phyloP scores from a whole-genome alignment of 1,140 invertebrate species.

The Papilio machaon region DNA sequence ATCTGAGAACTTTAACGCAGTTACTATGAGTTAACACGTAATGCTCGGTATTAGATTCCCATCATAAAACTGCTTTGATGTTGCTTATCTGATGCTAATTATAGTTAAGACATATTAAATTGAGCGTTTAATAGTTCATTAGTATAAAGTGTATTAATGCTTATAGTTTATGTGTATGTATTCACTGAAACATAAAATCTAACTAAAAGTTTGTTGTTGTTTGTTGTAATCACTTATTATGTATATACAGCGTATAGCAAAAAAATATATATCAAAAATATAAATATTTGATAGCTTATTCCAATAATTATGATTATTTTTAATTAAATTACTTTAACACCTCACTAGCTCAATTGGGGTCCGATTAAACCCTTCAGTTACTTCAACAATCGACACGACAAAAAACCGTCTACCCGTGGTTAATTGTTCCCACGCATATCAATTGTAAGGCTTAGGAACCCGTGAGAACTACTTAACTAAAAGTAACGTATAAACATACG shows the following conservation, averaged over 20 bases:
- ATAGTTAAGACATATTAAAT: background rate
- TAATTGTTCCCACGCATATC: conserved; percentile 33
- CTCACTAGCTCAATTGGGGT: background rate
- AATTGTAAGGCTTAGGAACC: conserved; percentile 25
- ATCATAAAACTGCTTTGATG: background rate
- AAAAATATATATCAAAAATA: background rate
- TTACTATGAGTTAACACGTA: conserved; percentile 51
- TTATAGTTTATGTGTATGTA: background rate
- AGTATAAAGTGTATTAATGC: background rate
- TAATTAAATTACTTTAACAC: background rate
- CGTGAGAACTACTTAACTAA: conserved; percentile 26
- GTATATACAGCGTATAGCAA: too few relatives aligned
- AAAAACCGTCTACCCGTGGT: conserved; percentile 28
- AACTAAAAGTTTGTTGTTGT: background rate
- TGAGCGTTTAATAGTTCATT: background rate
- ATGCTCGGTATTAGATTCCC: conserved; percentile 35
- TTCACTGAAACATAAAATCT: background rate
- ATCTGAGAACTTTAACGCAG: conserved; percentile 47
- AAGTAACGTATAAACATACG: background rate
- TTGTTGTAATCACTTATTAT: too few relatives aligned
- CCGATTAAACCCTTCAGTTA: background rate
- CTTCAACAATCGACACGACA: background rate
- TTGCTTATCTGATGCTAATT: background rate
- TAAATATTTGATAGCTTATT: background rate
- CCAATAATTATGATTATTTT: background rate